Evolutionary conservation across 2,888 invertebrate species (phyloP).

Genomic region (Nephrotoma guestfalica): DNA sequence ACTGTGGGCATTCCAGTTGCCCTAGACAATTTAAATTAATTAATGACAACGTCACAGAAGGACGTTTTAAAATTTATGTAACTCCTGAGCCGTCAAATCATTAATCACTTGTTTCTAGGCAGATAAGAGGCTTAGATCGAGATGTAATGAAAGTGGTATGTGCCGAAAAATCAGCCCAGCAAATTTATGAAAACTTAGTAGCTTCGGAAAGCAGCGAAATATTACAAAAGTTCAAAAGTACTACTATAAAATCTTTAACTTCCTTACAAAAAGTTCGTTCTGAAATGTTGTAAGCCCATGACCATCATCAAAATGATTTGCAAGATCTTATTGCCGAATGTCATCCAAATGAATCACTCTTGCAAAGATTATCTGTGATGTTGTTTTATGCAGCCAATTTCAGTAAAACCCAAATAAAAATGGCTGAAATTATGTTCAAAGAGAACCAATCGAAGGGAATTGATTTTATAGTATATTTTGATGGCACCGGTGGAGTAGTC

Average conservation of each 20-base stretch:
- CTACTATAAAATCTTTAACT: neutral
- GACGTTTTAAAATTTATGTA: too few relatives aligned
- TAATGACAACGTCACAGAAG: too few relatives aligned
- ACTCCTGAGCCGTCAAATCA: too few relatives aligned
- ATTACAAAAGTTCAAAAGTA: neutral
- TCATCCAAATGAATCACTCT: neutral
- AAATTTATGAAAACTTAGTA: too few relatives aligned
- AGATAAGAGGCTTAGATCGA: too few relatives aligned
- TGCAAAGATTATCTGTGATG: neutral
- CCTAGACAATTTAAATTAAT: too few relatives aligned
- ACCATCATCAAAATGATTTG: neutral
- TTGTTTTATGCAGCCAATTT: neutral
- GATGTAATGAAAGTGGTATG: too few relatives aligned
- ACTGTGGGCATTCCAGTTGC: too few relatives aligned
- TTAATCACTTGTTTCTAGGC: too few relatives aligned
- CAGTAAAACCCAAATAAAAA: neutral
- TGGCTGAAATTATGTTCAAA: neutral
- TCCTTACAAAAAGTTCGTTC: neutral
- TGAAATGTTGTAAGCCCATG: neutral
- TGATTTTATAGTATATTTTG: neutral
- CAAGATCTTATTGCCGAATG: neutral
- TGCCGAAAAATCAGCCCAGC: too few relatives aligned
- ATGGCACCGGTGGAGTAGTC: too few relatives aligned
- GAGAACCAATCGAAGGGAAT: neutral
- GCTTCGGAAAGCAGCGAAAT: neutral